Conservation (phyloP, 64 coral and sea anemone genomes). For the Platygyra sinensis region DNA sequence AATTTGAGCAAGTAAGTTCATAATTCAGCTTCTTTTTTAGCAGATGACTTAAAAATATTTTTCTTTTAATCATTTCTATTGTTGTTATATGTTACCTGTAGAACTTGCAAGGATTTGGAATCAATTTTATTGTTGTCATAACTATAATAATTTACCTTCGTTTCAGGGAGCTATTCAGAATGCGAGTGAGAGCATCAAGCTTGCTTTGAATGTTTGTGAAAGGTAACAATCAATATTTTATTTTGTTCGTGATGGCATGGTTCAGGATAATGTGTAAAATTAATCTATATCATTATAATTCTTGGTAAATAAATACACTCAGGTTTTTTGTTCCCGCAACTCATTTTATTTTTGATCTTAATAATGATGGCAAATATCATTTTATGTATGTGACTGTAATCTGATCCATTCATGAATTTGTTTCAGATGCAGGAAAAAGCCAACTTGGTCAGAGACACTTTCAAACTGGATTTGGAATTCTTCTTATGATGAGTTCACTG, state of each 20-base stretch:
- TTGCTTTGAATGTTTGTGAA: slow-evolving; percentile 81
- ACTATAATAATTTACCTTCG: neutral
- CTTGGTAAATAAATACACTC: too few relatives aligned
- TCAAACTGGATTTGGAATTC: slow-evolving; percentile 93
- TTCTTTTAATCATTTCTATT: too few relatives aligned
- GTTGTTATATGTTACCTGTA: too few relatives aligned
- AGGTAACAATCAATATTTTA: slow-evolving; percentile 29
- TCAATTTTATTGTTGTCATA: neutral
- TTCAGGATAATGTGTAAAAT: too few relatives aligned
- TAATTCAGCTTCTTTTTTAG: neutral
- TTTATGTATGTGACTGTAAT: too few relatives aligned
- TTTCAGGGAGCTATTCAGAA: slow-evolving; percentile 87
- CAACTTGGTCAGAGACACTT: slow-evolving; percentile 88
- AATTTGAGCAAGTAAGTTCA: slow-evolving; percentile 89
- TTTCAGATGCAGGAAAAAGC: slow-evolving; percentile 72
- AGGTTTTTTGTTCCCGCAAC: too few relatives aligned
- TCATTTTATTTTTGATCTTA: too few relatives aligned
- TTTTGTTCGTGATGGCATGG: neutral
- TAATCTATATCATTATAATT: too few relatives aligned
- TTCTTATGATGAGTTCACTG: slow-evolving; percentile 79
- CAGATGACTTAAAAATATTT: neutral
- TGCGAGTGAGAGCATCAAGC: slow-evolving; percentile 77
- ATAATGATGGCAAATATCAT: too few relatives aligned
- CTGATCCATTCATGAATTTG: neutral
- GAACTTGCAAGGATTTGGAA: too few relatives aligned